Evolutionary conservation across 2,797 vertebrate genomes (phyloP).

Genomic region (Austrolebias charrua): DNA sequence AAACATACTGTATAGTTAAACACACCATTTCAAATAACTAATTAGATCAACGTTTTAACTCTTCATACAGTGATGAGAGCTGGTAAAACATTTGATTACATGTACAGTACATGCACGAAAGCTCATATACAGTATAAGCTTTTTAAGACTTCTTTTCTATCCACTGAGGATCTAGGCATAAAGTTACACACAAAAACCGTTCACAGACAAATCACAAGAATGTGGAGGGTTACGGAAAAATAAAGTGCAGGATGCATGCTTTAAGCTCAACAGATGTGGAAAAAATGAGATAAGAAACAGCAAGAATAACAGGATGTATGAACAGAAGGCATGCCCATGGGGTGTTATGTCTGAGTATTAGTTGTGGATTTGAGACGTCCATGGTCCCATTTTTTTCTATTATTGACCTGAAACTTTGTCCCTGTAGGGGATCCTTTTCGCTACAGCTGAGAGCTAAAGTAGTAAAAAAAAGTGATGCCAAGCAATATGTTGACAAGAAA

Average conservation of each 20-base stretch:
- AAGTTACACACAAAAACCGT: not conserved
- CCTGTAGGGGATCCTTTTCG: slow-evolving; percentile 17
- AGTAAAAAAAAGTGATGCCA: not conserved
- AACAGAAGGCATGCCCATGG: slow-evolving; percentile 59
- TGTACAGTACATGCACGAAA: not conserved
- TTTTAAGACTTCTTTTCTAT: slow-evolving; percentile 17
- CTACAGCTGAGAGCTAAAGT: not conserved
- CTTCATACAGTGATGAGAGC: no score
- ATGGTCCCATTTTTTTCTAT: slow-evolving; percentile 25
- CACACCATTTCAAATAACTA: no score
- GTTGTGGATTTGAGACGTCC: slow-evolving; percentile 6
- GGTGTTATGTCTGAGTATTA: slow-evolving; percentile 11
- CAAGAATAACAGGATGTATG: slow-evolving; percentile 74
- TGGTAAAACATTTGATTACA: not conserved
- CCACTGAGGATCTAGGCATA: slow-evolving; percentile 1
- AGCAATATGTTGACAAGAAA: no score
- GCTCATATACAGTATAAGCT: no score
- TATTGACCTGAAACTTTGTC: slow-evolving; percentile 13
- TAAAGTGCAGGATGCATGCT: slow-evolving; percentile 62
- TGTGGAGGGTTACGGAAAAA: slow-evolving; percentile 30
- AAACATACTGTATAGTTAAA: no score
- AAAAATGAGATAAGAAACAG: slow-evolving; percentile 61
- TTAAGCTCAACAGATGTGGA: slow-evolving; percentile 58
- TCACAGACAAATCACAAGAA: slow-evolving; percentile 28
- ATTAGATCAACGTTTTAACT: no score